Base-by-base conservation (phyloP, 2,888 invertebrate genomes). In the Netelia fuscicornis region DNA sequence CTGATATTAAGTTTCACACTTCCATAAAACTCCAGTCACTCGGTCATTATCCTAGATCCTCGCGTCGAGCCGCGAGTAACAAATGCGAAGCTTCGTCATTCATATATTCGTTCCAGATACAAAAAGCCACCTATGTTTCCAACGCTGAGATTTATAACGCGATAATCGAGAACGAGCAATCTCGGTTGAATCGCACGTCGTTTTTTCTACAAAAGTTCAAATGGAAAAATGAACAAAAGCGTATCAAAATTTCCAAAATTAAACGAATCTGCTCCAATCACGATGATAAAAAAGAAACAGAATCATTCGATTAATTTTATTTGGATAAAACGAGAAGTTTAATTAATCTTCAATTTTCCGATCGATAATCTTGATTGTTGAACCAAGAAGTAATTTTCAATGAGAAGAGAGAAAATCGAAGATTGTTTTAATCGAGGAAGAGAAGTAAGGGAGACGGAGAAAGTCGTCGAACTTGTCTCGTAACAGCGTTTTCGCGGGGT, bases 381-480 rank as follows among this genome's bases (percentile, higher is more conserved):
- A 30, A 30, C 5, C 30, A 5, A 30, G 30, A 30, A 0, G 5
- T 30, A 30, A 30, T 56, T 56, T 56, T n/a, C 58, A 58, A 58
- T 23, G 17, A 58, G 17, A 58, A 20, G 9, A 58, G 25, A 2
- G 2, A 25, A 25, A 25, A 25, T 2, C 2, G 25, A 58, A 20
- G 20, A 58, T 9, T 5, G 30, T 30, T 30, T 71, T 56, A 13
- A 60, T 42, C 37, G 76, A 65, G 48, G 25, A 56, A 13, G n/a
- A 54, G 20, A 44, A 48, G 70, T 74, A 56, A 37, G 72, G 84
- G 60, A 72, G 70, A 85, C 48, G 71, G 74, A 81, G 62, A 82
- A 75, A 82, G 86, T 83, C 83, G 83, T 81, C 85, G 81, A 81
- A 84, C 76, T 80, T 84, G 44, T 77, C 20, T 68, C 74, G 78